These are phyloP conservation scores for Bungarus multicinctus DNA, from an alignment of 2,113 vertebrate species.

Conservation along the genomic window DNA sequence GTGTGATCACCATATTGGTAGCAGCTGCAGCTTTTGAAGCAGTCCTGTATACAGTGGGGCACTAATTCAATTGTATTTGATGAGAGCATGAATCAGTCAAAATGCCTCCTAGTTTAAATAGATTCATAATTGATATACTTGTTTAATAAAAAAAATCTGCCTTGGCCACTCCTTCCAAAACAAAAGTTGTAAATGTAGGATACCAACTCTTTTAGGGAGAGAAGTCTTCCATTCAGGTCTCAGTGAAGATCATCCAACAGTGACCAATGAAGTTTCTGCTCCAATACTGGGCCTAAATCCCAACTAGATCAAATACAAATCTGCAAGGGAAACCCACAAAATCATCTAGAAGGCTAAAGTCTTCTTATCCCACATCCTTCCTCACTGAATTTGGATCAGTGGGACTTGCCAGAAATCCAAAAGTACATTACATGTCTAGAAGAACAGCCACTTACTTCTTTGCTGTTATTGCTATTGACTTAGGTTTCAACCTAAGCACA, in stretches of 20 bases:
- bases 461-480: background rate
- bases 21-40: background rate
- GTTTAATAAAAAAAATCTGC: background rate
- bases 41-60: background rate
- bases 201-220: background rate
- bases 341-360: background rate
- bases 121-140: background rate
- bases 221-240: background rate
- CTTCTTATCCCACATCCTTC: background rate
- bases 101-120: background rate
- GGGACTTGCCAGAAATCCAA: background rate
- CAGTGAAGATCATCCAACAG: background rate
- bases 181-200: background rate
- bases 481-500: background rate
- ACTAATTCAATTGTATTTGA: background rate
- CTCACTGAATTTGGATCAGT: background rate
- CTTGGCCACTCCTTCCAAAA: background rate
- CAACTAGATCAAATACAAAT: background rate
- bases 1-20: background rate
- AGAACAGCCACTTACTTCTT: background rate
- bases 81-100: background rate
- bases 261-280: background rate
- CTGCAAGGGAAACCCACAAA: background rate
- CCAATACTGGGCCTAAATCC: background rate
- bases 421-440: background rate